Base-by-base conservation (phyloP, 1,140 invertebrate genomes). In the Epicauta chinensis region DNA sequence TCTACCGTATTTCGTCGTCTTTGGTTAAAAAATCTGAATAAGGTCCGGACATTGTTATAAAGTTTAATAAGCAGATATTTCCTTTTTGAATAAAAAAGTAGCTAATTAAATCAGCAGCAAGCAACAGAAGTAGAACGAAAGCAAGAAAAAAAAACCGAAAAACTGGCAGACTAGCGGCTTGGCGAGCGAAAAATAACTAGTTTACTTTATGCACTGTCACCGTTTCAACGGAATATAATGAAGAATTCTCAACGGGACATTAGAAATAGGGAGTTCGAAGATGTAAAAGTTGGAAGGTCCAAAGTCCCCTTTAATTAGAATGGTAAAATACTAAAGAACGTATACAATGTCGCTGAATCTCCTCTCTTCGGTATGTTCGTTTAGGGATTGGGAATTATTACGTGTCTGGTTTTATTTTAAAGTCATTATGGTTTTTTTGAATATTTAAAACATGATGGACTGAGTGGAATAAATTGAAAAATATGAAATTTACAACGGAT, bases 141-240 rank as follows among this genome's bases (percentile, higher is more conserved):
- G 23, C n/a, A n/a, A n/a, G n/a, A n/a, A n/a, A n/a, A n/a, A n/a
- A n/a, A n/a, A n/a, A n/a, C n/a, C n/a, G n/a, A n/a, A 23, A 23
- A 1, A 5, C 23, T 23, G 23, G 23, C 23, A 23, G 23, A 7
- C 4, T 23, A 23, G 23, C 23, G 23, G 23, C 23, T 32, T 52
- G 50, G 32, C 13, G 41, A 52, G 41, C 42, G 50, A 45, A 52
- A 52, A 52, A 45, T 52, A 52, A 52, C 50, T 52, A 52, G 32
- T 52, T 52, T 52, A 45, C 50, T 52, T 52, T 52, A 52, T 52
- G 50, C 50, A 52, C 40, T 52, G 50, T 52, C 50, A 38, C 50
- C 16, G 50, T 44, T 52, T 41, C 23, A 23, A 17, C 39, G 41
- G 50, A 40, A 52, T 23, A 23, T 52, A 52, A 52, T 52, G 50